A percentile compares a stretch with the other conserved stretches of the same genome.
Conservation (phyloP, 1,140 invertebrate species). For the Drosophila rhopaloa region DNA sequence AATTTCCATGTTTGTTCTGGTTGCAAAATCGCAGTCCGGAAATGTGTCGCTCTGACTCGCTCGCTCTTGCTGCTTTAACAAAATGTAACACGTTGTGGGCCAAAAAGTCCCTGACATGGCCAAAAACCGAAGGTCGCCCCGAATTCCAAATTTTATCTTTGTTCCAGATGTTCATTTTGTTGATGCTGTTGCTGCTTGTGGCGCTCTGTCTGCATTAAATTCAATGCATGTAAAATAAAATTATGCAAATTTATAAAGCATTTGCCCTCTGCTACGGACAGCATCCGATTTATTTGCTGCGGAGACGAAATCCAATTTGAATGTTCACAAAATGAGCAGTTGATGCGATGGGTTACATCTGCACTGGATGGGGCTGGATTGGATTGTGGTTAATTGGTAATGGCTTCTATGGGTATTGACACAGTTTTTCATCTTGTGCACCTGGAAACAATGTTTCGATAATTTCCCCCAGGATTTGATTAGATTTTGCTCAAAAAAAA, state of each 20-base stretch:
- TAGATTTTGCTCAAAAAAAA: neutral
- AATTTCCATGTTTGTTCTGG: conserved; percentile 39
- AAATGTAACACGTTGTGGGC: conserved; percentile 37
- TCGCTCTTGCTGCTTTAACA: conserved; percentile 6
- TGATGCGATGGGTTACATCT: conserved; percentile 26
- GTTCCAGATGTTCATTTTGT: conserved; percentile 41
- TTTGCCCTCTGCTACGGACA: conserved; percentile 30
- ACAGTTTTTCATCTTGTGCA: conserved; percentile 11
- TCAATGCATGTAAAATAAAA: conserved; percentile 67
- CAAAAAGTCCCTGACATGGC: conserved; percentile 28
- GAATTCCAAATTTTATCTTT: conserved; percentile 40
- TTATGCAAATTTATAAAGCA: conserved; percentile 65
- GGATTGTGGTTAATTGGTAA: conserved; percentile 46
- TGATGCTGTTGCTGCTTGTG: conserved; percentile 22
- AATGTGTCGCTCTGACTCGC: conserved; percentile 15
- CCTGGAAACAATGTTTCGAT: conserved; percentile 11
- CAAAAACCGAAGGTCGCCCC: conserved; percentile 27
- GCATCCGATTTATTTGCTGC: conserved; percentile 28
- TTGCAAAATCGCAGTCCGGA: conserved; percentile 30
- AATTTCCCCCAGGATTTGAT: conserved; percentile 14
- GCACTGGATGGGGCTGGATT: conserved; percentile 10
- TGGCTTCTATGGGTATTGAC: conserved; percentile 20
- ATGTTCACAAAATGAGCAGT: conserved; percentile 39
- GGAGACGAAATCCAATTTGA: conserved; percentile 38
- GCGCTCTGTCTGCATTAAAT: conserved; percentile 36